A percentile compares a stretch with the other conserved stretches of the same genome.
Conservation (phyloP, 2,888 invertebrate species). For the Morpho helenor region DNA sequence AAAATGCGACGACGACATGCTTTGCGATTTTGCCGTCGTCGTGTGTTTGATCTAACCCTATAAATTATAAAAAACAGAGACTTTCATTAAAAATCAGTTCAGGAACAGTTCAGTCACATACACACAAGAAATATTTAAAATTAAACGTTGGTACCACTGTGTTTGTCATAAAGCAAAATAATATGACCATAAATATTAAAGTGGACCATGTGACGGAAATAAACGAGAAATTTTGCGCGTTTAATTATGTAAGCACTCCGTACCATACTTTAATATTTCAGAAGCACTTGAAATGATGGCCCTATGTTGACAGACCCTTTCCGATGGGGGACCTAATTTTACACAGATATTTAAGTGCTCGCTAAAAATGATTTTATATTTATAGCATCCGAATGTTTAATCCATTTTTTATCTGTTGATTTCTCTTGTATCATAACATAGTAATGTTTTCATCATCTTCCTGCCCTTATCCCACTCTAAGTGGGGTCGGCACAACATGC, state of each 20-base stretch:
- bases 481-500: too few relatives aligned
- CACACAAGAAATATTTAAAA: not conserved
- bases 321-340: not conserved
- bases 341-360: not conserved
- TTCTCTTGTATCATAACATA: too few relatives aligned
- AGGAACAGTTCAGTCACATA: too few relatives aligned
- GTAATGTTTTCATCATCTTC: too few relatives aligned
- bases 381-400: too few relatives aligned
- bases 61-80: too few relatives aligned
- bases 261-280: constrained; percentile 27
- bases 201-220: constrained; percentile 15
- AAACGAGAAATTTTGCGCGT: constrained; percentile 14
- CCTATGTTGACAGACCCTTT: not conserved
- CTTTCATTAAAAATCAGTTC: too few relatives aligned
- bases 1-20: too few relatives aligned
- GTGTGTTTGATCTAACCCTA: too few relatives aligned
- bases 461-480: too few relatives aligned
- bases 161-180: constrained; percentile 9
- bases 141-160: not conserved
- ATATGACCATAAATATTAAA: constrained; percentile 25
- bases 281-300: constrained; percentile 3
- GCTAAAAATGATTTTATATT: not conserved
- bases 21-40: too few relatives aligned
- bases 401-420: too few relatives aligned
- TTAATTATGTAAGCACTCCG: constrained; percentile 21